Percentiles rank a stretch among this genome's conserved stretches.
These are phyloP conservation scores for Polyommatus icarus DNA, from an alignment of 2,888 invertebrate genomes.

Conservation along the genomic window DNA sequence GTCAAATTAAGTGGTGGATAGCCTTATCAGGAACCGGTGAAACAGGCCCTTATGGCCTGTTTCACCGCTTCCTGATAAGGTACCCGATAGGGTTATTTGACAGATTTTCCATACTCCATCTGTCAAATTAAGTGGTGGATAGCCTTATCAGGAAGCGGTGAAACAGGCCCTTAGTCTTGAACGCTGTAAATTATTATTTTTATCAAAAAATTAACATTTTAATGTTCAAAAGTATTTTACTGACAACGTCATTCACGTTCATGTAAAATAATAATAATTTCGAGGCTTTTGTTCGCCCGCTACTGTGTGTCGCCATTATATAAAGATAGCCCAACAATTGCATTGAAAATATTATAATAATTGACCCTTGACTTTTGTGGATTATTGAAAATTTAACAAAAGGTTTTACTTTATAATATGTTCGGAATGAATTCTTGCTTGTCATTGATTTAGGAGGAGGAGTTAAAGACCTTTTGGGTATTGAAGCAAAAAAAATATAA, in stretches of 20 bases:
- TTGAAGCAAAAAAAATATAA: too few species aligned
- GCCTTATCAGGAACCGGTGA: too few species aligned
- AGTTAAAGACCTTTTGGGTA: too few species aligned
- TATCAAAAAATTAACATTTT: not conserved
- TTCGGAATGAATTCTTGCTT: not conserved
- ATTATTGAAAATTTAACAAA: slow-evolving; percentile 8
- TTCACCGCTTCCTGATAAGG: too few species aligned
- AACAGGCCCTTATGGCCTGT: too few species aligned
- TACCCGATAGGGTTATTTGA: too few species aligned
- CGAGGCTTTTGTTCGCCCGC: slow-evolving; percentile 14
- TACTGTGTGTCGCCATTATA: not conserved
- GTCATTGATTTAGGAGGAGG: not conserved
- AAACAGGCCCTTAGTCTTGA: too few species aligned
- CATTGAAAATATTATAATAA: slow-evolving; percentile 1
- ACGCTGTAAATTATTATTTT: not conserved
- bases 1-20: too few species aligned
- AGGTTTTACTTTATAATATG: too few species aligned
- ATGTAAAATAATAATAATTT: not conserved
- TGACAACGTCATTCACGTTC: not conserved
- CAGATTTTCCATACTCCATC: too few species aligned
- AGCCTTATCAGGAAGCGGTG: too few species aligned
- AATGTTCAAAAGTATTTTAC: not conserved
- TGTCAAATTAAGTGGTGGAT: too few species aligned
- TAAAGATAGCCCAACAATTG: not conserved
- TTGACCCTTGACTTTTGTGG: not conserved